Evolutionary conservation across 1,140 invertebrate genomes (phyloP), one percentile per base, ranked within the genome.

Genomic region (Triops longicaudatus): DNA sequence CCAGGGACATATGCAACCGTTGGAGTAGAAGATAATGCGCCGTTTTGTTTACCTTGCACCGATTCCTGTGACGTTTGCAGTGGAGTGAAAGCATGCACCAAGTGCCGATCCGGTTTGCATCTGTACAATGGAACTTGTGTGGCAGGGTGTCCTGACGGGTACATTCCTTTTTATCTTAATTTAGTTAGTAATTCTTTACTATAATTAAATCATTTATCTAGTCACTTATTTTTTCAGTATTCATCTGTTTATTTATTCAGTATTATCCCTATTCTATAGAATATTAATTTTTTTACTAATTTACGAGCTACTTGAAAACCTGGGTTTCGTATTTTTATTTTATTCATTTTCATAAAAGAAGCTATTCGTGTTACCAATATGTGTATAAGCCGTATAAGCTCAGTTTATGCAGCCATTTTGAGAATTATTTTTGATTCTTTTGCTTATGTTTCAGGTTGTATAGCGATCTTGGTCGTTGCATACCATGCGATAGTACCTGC

Each of bases 401-500:
- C 31, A 31, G 31, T 12, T 12, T 14, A 75, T n/a, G 31, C 28
- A 11, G 14, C 12, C 26, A 17, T 17, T 11, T n/a, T n/a, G n/a
- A n/a, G n/a, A 41, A 22, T 31, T 26, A 27, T 37, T n/a, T n/a
- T n/a, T 71, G 17, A 14, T 41, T 73, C 31, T 77, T 74, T 26
- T 14, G 7, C 77, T 75, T 73, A 14, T 78, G 10, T 81, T 81
- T 81, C 76, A 93, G 93, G 31, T 94, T 92, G 83, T 94, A 93
- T 84, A 93, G 91, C 79, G 92, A 94, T 82, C 87, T 91, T 22
- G 91, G 92, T 27, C 87, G 89, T 26, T 95, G 93, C 82, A 86
- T 89, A 72, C 90, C 92, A 80, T 96, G 93, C 83, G 92, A 94
- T 82, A 84, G 92, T 22, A 91, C 91, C 28, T 96, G 94, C 82